Conservation (phyloP, 2,113 vertebrate species). For the Lagopus muta region DNA sequence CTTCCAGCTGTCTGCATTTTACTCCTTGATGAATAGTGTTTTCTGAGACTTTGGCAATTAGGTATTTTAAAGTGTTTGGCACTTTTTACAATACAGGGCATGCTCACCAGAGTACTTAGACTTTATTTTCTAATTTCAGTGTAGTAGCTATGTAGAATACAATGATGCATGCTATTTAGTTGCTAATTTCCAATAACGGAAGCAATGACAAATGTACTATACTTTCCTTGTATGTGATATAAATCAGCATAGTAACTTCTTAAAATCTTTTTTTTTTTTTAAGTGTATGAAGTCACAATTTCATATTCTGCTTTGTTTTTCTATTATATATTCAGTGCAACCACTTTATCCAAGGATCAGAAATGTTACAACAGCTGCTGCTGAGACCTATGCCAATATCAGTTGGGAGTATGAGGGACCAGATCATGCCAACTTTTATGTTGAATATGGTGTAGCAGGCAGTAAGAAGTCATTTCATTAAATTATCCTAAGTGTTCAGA, state of each 20-base stretch:
- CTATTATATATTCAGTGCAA: slow-evolving; percentile 83
- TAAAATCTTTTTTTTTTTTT: not conserved
- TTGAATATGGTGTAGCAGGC: slow-evolving; percentile 92
- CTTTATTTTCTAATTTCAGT: not conserved
- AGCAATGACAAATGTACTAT: slow-evolving; percentile 10
- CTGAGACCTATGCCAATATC: slow-evolving; percentile 89
- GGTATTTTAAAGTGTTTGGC: not conserved
- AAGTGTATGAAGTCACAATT: slow-evolving; percentile 45
- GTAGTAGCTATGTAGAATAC: slow-evolving; percentile 18
- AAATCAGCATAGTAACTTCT: slow-evolving; percentile 26
- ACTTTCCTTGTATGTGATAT: not conserved
- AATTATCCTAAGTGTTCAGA: slow-evolving; percentile 60
- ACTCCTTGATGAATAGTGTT: not conserved
- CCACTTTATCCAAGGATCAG: slow-evolving; percentile 84
- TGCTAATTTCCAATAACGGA: slow-evolving; percentile 21
- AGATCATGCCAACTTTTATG: slow-evolving; percentile 88
- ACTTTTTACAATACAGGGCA: not conserved
- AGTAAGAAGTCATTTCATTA: slow-evolving; percentile 87
- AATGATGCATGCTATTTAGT: not conserved
- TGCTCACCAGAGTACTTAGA: not conserved
- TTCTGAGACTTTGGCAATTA: not conserved
- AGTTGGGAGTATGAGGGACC: slow-evolving; percentile 95
- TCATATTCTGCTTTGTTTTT: slow-evolving; percentile 82
- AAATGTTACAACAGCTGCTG: slow-evolving; percentile 86
- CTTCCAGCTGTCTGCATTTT: slow-evolving; percentile 14